A percentile compares a stretch with the other conserved stretches of the same genome.
Evolutionary conservation across 2,113 vertebrate species (phyloP).

Genomic region (Prinia subflava): DNA sequence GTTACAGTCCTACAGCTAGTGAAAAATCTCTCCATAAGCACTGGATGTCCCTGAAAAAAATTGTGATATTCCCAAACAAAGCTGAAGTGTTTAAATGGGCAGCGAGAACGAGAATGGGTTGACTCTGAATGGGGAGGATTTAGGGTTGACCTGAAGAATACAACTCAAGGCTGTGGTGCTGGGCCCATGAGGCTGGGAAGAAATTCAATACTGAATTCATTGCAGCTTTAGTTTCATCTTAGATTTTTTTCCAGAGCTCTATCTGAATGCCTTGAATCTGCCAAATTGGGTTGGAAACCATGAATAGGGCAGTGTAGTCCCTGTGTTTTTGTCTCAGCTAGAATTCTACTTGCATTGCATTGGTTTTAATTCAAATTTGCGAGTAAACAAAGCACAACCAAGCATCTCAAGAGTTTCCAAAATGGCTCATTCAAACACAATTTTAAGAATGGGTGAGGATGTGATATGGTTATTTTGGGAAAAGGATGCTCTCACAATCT

Average conservation of each 20-base stretch:
- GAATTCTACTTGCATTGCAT: neutral
- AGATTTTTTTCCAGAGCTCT: neutral
- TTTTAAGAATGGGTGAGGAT: neutral
- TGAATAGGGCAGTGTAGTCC: neutral
- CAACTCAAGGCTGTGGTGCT: neutral
- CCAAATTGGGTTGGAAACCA: neutral
- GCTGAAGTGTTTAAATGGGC: fast-evolving
- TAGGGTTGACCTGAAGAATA: neutral
- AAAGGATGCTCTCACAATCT: neutral
- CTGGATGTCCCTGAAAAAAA: neutral
- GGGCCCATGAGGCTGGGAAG: neutral
- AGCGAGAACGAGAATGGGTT: neutral
- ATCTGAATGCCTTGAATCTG: neutral
- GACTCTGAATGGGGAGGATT: neutral
- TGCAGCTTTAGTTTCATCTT: neutral
- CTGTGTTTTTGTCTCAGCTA: neutral
- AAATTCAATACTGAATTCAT: neutral
- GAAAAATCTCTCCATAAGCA: neutral
- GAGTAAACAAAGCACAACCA: slow-evolving; percentile 15
- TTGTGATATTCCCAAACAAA: neutral
- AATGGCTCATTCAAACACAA: neutral
- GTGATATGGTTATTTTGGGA: neutral
- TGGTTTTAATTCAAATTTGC: neutral
- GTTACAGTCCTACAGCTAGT: neutral
- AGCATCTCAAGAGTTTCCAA: slow-evolving; percentile 3